A percentile compares a stretch with the other conserved stretches of the same genome.
These are phyloP conservation scores for Drosophila orosa DNA, from an alignment of 1,140 invertebrate genomes.

Conservation along the genomic window DNA sequence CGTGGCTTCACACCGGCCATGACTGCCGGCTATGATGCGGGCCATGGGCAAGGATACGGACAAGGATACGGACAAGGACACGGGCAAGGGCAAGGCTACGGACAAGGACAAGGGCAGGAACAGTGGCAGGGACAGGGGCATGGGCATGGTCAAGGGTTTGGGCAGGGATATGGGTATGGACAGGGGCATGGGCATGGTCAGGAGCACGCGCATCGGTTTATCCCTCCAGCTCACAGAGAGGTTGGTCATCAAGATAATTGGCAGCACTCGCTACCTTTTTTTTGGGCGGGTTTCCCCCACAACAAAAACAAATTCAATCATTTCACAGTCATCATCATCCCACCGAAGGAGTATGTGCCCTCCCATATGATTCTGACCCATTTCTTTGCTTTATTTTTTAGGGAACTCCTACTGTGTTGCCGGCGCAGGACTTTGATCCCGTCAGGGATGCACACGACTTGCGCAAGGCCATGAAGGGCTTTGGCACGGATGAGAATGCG, in stretches of 20 bases:
- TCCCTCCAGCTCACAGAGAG: conserved; percentile 61
- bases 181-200: conserved; percentile 43
- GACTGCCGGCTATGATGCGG: conserved; percentile 43
- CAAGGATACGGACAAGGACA: conserved; percentile 47
- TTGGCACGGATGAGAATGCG: conserved; percentile 93
- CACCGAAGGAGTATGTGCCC: neutral
- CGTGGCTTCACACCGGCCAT: conserved; percentile 60
- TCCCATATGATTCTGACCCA: neutral
- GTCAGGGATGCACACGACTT: conserved; percentile 91
- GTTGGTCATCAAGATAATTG: conserved; percentile 53
- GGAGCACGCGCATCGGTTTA: conserved; percentile 59
- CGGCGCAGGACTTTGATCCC: conserved; percentile 87
- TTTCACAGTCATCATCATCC: neutral
- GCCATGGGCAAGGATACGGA: conserved; percentile 11
- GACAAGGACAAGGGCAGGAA: conserved; percentile 1
- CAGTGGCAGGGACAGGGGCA: neutral
- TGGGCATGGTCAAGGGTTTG: conserved; percentile 47
- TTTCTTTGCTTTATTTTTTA: conserved; percentile 69
- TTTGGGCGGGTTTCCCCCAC: neutral
- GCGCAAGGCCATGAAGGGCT: conserved; percentile 94
- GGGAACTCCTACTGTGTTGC: conserved; percentile 88
- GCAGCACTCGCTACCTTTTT: neutral
- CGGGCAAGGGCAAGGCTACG: conserved; percentile 4
- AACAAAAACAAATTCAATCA: neutral
- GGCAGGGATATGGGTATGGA: conserved; percentile 46